Evolutionary conservation across 2,113 vertebrate species (phyloP).

Genomic region (Gasterosteus nipponicus): DNA sequence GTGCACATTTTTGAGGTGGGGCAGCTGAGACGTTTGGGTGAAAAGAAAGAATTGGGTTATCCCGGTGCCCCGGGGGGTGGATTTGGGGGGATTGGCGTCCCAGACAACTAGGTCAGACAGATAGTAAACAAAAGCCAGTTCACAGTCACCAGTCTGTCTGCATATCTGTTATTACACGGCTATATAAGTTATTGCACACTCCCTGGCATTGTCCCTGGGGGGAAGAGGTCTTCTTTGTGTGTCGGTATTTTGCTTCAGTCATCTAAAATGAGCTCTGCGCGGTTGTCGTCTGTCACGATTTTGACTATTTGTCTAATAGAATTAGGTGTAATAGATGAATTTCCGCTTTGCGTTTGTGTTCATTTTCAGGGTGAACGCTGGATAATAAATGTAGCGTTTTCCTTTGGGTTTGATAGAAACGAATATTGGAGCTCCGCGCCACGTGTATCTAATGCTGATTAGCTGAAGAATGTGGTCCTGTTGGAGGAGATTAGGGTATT

Average conservation of each 20-base stretch:
- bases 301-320: background rate
- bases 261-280: background rate
- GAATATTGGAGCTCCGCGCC: background rate
- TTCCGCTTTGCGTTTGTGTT: background rate
- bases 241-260: background rate
- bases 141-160: conserved; percentile 59
- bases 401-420: conserved; percentile 8
- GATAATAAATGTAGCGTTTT: conserved; percentile 20
- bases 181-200: conserved; percentile 24
- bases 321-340: background rate
- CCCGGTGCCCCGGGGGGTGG: conserved; percentile 38
- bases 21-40: conserved; percentile 42
- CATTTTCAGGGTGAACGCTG: too few relatives aligned
- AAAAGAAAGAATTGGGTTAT: conserved; percentile 54
- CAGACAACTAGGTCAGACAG: conserved; percentile 78
- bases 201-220: background rate
- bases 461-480: background rate
- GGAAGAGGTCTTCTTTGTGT: background rate
- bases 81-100: conserved; percentile 13
- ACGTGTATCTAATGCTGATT: conserved; percentile 1
- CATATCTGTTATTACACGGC: conserved; percentile 46
- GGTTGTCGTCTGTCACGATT: background rate
- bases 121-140: conserved; percentile 77
- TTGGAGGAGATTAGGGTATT: background rate
- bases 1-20: conserved; percentile 29